Evolutionary conservation across 2,888 invertebrate species (phyloP).

Genomic region (Diogma glabrata): DNA sequence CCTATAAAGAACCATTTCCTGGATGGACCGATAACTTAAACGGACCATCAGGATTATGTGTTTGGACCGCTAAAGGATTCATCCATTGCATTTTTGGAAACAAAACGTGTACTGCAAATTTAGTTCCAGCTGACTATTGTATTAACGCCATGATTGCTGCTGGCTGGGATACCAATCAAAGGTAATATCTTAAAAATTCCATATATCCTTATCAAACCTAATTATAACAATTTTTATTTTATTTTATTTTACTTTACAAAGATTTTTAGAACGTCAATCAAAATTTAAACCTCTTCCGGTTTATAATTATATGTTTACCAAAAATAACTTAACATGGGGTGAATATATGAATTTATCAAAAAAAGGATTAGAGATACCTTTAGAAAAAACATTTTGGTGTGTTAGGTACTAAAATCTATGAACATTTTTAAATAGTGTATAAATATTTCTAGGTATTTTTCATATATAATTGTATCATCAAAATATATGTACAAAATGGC

Average conservation of each 20-base stretch:
- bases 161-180: constrained; percentile 35
- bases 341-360: constrained; percentile 36
- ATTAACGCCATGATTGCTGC: constrained; percentile 37
- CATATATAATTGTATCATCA: constrained; percentile 37
- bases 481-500: constrained; percentile 34
- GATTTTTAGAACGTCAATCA: background rate
- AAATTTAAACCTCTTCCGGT: constrained; percentile 31
- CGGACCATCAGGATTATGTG: constrained; percentile 37
- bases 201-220: background rate
- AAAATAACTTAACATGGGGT: constrained; percentile 37
- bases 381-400: constrained; percentile 37
- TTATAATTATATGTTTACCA: constrained; percentile 36
- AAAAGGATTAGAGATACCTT: constrained; percentile 35
- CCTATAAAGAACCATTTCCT: constrained; percentile 37
- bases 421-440: background rate
- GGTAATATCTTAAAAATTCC: constrained; percentile 24
- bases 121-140: constrained; percentile 37
- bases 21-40: constrained; percentile 39
- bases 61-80: constrained; percentile 34
- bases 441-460: constrained; percentile 31
- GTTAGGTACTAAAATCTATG: constrained; percentile 15
- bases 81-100: constrained; percentile 35
- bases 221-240: background rate
- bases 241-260: background rate
- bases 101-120: constrained; percentile 31